These are phyloP conservation scores for Semotilus atromaculatus DNA, from an alignment of 2,797 vertebrate genomes.

Conservation along the genomic window DNA sequence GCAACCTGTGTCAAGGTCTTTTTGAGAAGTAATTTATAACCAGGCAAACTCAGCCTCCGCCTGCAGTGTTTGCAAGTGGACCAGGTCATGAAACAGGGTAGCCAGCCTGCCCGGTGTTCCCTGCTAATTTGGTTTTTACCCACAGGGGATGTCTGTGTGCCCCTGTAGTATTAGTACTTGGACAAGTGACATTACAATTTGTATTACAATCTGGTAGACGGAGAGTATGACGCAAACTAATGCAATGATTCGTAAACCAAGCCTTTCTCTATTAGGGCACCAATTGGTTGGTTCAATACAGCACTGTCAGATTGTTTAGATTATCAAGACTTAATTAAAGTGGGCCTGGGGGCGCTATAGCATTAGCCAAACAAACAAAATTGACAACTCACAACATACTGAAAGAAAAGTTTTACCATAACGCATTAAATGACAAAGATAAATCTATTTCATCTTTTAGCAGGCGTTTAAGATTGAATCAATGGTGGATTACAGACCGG, in stretches of 20 bases:
- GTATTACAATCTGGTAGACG: slow-evolving; percentile 19
- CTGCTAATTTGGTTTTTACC: slow-evolving; percentile 48
- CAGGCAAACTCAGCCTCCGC: slow-evolving; percentile 28
- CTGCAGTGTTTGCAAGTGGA: slow-evolving; percentile 25
- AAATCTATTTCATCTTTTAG: slow-evolving; percentile 16
- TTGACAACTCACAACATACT: not conserved
- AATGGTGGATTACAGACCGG: not conserved
- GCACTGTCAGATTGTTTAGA: not conserved
- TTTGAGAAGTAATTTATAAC: slow-evolving; percentile 48
- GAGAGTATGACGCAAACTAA: slow-evolving; percentile 43
- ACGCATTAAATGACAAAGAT: not conserved
- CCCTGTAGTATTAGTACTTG: slow-evolving; percentile 33
- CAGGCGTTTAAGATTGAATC: not conserved
- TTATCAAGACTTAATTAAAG: not conserved
- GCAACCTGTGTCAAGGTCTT: slow-evolving; percentile 46
- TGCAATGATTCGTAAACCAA: slow-evolving; percentile 24
- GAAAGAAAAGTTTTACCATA: not conserved
- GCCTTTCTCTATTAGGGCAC: not conserved
- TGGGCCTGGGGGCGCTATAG: not conserved
- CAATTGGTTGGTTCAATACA: not conserved
- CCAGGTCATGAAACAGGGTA: slow-evolving; percentile 36
- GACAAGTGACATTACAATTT: slow-evolving; percentile 36
- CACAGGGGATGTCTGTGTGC: slow-evolving; percentile 20
- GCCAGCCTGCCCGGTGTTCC: slow-evolving; percentile 16
- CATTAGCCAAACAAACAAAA: not conserved